These are phyloP conservation scores for Drosophila rufa DNA, from an alignment of 1,140 invertebrate species.

Conservation along the genomic window DNA sequence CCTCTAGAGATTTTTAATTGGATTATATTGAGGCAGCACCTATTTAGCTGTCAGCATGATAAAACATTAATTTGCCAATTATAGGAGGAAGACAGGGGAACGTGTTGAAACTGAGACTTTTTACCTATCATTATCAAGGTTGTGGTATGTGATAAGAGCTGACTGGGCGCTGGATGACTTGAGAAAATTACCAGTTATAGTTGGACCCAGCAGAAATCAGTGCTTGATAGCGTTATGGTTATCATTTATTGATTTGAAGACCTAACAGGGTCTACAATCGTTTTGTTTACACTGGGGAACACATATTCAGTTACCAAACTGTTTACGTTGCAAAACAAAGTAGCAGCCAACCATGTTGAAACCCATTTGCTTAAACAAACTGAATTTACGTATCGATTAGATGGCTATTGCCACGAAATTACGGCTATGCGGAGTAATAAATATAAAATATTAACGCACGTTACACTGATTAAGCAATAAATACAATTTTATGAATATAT, in stretches of 20 bases:
- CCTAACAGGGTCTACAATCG: neutral
- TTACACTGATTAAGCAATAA: constrained; percentile 75
- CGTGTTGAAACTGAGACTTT: neutral
- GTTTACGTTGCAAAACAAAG: neutral
- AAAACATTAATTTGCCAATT: constrained; percentile 61
- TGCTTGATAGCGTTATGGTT: neutral
- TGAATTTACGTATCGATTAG: constrained; percentile 26
- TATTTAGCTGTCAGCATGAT: constrained; percentile 53
- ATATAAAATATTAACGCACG: constrained; percentile 52
- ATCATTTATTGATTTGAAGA: neutral
- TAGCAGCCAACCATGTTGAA: neutral
- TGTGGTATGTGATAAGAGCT: constrained; percentile 26
- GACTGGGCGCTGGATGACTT: neutral
- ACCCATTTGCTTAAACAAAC: constrained; percentile 46
- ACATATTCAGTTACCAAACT: constrained; percentile 14
- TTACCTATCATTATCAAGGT: constrained; percentile 35
- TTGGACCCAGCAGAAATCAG: neutral
- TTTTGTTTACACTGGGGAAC: neutral
- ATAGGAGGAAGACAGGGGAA: neutral
- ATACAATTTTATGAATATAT: constrained; percentile 58
- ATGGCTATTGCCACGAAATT: constrained; percentile 11
- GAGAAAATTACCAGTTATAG: constrained; percentile 1
- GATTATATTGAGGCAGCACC: constrained; percentile 34
- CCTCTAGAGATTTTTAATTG: constrained; percentile 48
- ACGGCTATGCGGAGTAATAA: constrained; percentile 44